Conservation (phyloP, 2,888 invertebrate species). For the Maniola hyperantus region DNA sequence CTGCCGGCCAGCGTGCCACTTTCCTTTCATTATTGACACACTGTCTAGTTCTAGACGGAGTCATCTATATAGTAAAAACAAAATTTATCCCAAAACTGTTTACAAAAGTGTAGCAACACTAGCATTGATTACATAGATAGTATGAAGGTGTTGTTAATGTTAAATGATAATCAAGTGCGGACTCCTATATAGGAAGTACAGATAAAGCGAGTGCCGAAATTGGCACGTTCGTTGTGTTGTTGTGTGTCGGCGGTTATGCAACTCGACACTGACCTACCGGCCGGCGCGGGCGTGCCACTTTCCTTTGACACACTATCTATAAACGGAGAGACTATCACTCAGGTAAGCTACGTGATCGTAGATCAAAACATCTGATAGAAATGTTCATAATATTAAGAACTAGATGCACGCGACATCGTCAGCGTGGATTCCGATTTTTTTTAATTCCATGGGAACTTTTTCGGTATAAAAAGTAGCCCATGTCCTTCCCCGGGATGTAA, state of each 20-base stretch:
- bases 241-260: conserved; percentile 70
- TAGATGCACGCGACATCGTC: too few relatives aligned
- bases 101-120: background rate
- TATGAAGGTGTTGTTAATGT: conserved; percentile 21
- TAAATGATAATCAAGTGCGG: conserved; percentile 30
- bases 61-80: background rate
- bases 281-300: conserved; percentile 72
- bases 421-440: too few relatives aligned
- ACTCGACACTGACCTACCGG: conserved; percentile 80
- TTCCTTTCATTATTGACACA: conserved; percentile 81
- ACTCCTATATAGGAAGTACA: conserved; percentile 39
- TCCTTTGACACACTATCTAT: conserved; percentile 79
- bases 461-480: too few relatives aligned
- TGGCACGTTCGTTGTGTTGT: conserved; percentile 57
- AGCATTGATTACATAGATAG: background rate
- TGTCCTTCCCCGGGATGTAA: too few relatives aligned
- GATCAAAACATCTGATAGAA: conserved; percentile 45
- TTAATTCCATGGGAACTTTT: too few relatives aligned
- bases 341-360: conserved; percentile 44
- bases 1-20: conserved; percentile 70
- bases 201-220: conserved; percentile 54
- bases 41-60: conserved; percentile 63
- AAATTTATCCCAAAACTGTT: conserved; percentile 6
- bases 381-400: too few relatives aligned
- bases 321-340: conserved; percentile 59